A percentile compares a stretch with the other conserved stretches of the same genome.
These are phyloP conservation scores for Chloropsis cyanopogon DNA, from an alignment of 2,113 vertebrate genomes.

Conservation along the genomic window DNA sequence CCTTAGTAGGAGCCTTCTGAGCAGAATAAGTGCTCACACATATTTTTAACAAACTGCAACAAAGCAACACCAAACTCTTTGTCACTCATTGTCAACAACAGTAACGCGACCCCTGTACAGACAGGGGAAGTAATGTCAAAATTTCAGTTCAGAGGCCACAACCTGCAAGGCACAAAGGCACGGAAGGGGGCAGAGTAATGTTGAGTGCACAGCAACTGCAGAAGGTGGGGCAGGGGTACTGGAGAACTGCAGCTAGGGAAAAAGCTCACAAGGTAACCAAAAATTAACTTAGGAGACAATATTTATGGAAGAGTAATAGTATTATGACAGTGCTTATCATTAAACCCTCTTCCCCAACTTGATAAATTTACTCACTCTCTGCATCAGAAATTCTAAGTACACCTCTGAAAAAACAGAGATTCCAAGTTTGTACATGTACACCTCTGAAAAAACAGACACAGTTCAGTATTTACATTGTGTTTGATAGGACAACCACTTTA, in stretches of 20 bases:
- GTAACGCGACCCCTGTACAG: accelerated
- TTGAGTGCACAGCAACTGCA: neutral
- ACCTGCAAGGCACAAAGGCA: neutral
- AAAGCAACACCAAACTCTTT: neutral
- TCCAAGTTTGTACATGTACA: accelerated
- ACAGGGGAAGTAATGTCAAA: neutral
- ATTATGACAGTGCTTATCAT: neutral
- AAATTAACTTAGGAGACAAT: neutral
- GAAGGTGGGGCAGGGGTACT: accelerated
- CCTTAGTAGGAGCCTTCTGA: neutral
- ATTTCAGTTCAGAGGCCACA: neutral
- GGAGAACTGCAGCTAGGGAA: neutral
- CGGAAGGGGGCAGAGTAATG: neutral
- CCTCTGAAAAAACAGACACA: neutral
- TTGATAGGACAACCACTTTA: conserved; percentile 69
- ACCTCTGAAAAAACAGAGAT: neutral
- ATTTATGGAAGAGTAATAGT: neutral
- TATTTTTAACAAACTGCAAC: neutral
- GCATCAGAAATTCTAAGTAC: neutral
- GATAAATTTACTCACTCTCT: neutral
- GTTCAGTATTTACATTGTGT: neutral
- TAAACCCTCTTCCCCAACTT: neutral
- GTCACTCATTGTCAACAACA: neutral
- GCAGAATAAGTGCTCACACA: accelerated
- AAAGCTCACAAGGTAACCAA: neutral